These are phyloP conservation scores for Xestoiulus laeticollis DNA, from an alignment of 2,888 invertebrate genomes.

Conservation along the genomic window DNA sequence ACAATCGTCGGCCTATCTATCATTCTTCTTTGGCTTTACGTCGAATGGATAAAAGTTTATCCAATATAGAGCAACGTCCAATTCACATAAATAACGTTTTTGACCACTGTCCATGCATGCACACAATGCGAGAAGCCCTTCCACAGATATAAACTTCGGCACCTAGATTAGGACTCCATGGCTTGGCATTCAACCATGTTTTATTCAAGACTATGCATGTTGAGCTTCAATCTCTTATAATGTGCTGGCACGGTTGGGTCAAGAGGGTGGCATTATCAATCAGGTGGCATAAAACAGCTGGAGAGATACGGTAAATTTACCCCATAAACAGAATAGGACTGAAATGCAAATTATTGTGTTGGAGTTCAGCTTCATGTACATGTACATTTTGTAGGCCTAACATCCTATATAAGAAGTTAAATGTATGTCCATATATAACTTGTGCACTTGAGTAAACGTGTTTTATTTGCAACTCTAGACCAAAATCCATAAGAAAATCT, in stretches of 20 bases:
- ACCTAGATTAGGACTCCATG: not conserved
- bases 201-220: not conserved
- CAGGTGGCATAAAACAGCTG: not conserved
- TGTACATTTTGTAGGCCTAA: too few species aligned
- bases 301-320: not conserved
- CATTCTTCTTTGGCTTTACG: constrained; percentile 33
- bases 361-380: too few species aligned
- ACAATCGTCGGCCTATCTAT: constrained; percentile 27
- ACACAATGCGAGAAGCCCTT: not conserved
- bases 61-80: constrained; percentile 25
- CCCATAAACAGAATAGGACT: not conserved
- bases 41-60: constrained; percentile 25
- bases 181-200: not conserved
- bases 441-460: too few species aligned
- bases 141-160: not conserved
- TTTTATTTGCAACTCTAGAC: too few species aligned
- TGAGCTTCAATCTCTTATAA: not conserved
- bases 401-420: too few species aligned
- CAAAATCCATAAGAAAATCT: too few species aligned
- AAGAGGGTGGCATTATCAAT: constrained; percentile 14
- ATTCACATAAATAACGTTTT: constrained; percentile 32
- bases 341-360: too few species aligned
- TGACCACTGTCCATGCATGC: constrained; percentile 30
- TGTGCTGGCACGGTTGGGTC: not conserved
- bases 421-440: too few species aligned